A percentile compares a stretch with the other conserved stretches of the same genome.
These are phyloP conservation scores for Malurus cyaneus DNA, from an alignment of 2,113 vertebrate species.

Conservation along the genomic window DNA sequence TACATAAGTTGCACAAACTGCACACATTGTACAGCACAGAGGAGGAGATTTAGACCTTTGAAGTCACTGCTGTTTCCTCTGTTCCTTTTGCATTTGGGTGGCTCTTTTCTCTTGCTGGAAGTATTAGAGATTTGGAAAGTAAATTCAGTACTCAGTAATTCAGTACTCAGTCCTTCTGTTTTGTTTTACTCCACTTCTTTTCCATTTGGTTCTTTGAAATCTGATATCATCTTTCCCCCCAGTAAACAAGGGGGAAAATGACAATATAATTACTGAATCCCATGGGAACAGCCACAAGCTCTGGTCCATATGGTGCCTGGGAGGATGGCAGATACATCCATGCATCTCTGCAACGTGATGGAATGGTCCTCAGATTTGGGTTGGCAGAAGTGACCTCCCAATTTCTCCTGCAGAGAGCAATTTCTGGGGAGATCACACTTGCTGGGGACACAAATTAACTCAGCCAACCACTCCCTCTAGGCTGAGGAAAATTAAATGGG, in stretches of 20 bases:
- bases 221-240: neutral
- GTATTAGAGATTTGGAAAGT: neutral
- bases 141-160: neutral
- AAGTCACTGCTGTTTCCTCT: neutral
- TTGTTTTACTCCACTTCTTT: neutral
- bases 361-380: neutral
- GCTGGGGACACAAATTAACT: neutral
- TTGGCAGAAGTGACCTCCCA: neutral
- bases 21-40: neutral
- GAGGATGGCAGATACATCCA: neutral
- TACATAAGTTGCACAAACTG: neutral
- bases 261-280: neutral
- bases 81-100: neutral
- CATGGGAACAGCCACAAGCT: neutral
- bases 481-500: neutral
- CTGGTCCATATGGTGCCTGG: constrained; percentile 1
- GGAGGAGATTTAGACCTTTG: neutral
- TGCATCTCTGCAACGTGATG: neutral
- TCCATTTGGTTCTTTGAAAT: neutral
- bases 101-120: neutral
- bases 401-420: neutral
- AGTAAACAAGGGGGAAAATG: neutral
- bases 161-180: neutral
- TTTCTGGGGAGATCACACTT: neutral
- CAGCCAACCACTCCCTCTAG: neutral